phyloP scores from a whole-genome alignment of 2,888 invertebrate genomes.

The Zaprionus obscuricornis region DNA sequence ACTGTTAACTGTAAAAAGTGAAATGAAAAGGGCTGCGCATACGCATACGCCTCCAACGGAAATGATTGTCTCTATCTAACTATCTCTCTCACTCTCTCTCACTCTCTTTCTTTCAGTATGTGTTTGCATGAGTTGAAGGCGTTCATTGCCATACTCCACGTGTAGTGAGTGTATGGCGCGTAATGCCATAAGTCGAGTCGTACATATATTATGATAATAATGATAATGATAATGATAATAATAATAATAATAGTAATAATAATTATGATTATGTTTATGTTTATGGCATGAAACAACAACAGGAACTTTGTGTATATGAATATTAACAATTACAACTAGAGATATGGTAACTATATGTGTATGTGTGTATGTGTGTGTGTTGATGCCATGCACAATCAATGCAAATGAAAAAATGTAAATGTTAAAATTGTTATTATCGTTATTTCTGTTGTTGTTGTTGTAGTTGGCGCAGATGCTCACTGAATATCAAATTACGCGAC shows the following conservation, averaged over 20 bases:
- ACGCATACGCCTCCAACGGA: conserved; percentile 37
- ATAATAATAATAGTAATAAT: no score
- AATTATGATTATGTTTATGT: no score
- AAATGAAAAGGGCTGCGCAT: conserved; percentile 15
- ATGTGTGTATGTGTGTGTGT: background rate
- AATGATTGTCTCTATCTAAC: conserved; percentile 53
- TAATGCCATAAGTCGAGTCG: no score
- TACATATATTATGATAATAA: no score
- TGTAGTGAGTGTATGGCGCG: no score
- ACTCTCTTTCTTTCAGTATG: no score
- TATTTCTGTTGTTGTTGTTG: conserved; percentile 27
- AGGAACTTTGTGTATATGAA: no score
- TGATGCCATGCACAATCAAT: conserved; percentile 76
- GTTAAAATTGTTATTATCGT: conserved; percentile 40
- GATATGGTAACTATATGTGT: background rate
- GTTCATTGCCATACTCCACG: no score
- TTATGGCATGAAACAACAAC: no score
- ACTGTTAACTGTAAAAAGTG: conserved; percentile 65
- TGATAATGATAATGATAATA: no score
- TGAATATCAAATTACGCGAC: conserved; percentile 70
- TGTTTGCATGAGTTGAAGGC: no score
- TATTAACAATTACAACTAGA: no score
- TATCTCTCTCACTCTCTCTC: background rate
- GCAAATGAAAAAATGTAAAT: conserved; percentile 77
- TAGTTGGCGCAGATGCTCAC: conserved; percentile 62